phyloP scores from a whole-genome alignment of 30 jellyfish, hydroid and myxozoan species.

The Catostylus mosaicus region DNA sequence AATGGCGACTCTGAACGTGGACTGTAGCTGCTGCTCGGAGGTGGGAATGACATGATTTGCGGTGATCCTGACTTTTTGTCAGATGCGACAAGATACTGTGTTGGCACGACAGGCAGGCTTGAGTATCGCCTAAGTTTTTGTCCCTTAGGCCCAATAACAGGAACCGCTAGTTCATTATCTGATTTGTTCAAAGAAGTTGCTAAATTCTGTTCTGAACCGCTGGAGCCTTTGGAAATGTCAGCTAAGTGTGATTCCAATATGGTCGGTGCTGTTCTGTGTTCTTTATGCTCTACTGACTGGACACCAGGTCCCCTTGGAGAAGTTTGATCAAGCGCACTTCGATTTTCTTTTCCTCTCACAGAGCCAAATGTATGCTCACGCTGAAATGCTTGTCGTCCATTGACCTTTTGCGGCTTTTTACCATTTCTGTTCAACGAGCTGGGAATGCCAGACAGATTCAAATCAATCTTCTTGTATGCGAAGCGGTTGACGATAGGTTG shows the following conservation, averaged over 20 bases:
- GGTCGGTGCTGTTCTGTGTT: neutral
- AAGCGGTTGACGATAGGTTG: conserved; percentile 19
- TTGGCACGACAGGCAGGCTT: conserved; percentile 90
- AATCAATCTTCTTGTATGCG: conserved; percentile 22
- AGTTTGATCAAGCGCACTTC: neutral
- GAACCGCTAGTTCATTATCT: conserved; percentile 16
- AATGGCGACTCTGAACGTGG: conserved; percentile 37
- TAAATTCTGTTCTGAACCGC: conserved; percentile 8
- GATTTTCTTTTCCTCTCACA: conserved; percentile 17
- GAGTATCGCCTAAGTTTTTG: conserved; percentile 79
- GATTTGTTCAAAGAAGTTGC: neutral
- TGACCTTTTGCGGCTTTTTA: neutral
- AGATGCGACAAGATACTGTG: conserved; percentile 86
- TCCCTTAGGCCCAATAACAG: conserved; percentile 34
- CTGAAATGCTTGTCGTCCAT: conserved; percentile 17
- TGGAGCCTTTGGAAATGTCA: neutral
- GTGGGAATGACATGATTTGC: conserved; percentile 71
- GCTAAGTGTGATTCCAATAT: no score
- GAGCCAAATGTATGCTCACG: neutral
- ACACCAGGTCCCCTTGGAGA: neutral
- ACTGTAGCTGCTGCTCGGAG: conserved; percentile 44
- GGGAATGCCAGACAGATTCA: conserved; percentile 5
- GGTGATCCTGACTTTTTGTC: conserved; percentile 59
- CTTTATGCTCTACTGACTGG: neutral
- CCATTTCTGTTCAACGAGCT: conserved; percentile 1